These are phyloP conservation scores for Nyctalus aviator DNA, from an alignment of 2,797 vertebrate genomes.

Conservation along the genomic window DNA sequence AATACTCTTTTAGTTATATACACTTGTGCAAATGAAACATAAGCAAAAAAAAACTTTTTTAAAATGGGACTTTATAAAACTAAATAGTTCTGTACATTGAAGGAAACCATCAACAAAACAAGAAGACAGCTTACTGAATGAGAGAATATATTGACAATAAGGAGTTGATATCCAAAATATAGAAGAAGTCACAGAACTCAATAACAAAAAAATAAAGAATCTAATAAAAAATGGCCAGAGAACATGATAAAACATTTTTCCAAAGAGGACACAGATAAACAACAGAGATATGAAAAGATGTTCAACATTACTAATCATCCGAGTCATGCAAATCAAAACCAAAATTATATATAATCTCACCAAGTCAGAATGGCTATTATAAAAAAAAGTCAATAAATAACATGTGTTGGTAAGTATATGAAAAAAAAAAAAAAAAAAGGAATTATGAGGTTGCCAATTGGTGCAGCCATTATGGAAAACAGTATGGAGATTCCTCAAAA, in stretches of 20 bases:
- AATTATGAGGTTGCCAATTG: neutral
- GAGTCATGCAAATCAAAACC: neutral
- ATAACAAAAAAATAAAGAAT: too few species aligned
- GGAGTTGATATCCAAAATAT: neutral
- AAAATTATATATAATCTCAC: neutral
- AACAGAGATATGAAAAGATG: neutral
- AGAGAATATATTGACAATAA: neutral
- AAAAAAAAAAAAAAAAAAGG: neutral
- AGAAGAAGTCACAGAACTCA: neutral
- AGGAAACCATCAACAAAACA: neutral
- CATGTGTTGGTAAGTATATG: neutral
- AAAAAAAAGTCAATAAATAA: neutral
- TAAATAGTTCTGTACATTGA: neutral
- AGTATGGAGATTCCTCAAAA: neutral
- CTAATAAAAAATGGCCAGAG: neutral
- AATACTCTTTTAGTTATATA: neutral
- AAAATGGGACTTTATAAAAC: neutral
- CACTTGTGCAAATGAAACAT: neutral
- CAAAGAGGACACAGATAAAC: neutral
- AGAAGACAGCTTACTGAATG: neutral
- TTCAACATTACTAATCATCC: neutral
- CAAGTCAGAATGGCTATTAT: neutral
- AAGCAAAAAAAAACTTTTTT: too few species aligned
- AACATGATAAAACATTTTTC: neutral
- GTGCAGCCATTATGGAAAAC: neutral